phyloP scores from a whole-genome alignment of 2,797 vertebrate genomes.

The Ara ararauna region DNA sequence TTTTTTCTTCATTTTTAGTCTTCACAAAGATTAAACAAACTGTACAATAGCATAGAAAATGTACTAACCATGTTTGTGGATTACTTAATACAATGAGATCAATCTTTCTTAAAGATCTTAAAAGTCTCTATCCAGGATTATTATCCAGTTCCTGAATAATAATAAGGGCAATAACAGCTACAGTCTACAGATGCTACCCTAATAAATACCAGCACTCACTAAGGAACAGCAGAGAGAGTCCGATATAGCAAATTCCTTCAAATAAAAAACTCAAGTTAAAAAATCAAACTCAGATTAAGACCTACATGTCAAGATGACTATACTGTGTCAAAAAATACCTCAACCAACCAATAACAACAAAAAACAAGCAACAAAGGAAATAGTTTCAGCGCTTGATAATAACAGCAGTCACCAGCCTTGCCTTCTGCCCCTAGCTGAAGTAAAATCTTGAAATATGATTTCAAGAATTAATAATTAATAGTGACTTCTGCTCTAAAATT shows the following conservation, averaged over 20 bases:
- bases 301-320: not conserved
- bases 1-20: not conserved
- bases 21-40: not conserved
- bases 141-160: not conserved
- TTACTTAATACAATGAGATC: not conserved
- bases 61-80: not conserved
- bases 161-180: not conserved
- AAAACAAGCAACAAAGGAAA: not conserved
- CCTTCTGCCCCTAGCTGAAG: not conserved
- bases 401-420: not conserved
- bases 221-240: not conserved
- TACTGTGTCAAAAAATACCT: accelerated
- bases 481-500: not conserved
- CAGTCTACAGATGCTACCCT: not conserved
- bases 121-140: not conserved
- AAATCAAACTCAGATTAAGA: not conserved
- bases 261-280: not conserved
- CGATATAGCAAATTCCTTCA: not conserved
- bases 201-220: not conserved
- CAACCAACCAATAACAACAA: accelerated
- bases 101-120: not conserved
- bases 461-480: not conserved
- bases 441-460: not conserved
- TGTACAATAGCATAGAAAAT: not conserved
- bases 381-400: accelerated